Conservation (phyloP, 2,888 invertebrate genomes). For the Cyrtodaria siliqua region DNA sequence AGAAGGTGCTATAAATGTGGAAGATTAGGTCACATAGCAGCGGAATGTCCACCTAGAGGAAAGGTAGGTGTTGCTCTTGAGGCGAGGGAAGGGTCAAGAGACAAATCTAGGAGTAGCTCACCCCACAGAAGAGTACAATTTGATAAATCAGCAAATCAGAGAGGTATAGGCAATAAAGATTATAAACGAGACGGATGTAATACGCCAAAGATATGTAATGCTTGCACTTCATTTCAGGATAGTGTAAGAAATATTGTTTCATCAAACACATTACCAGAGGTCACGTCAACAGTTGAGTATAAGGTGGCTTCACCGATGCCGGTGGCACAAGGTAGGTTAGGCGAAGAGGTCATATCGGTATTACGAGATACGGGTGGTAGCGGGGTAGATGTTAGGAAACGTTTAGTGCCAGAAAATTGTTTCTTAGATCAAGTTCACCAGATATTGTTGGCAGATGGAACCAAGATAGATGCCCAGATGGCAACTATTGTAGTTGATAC, state of each 20-base stretch:
- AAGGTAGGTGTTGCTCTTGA: no score
- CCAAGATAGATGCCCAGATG: slow-evolving; percentile 18
- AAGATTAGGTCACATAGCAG: slow-evolving; percentile 1
- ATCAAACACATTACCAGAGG: neutral
- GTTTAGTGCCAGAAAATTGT: slow-evolving; percentile 20
- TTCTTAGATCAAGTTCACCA: slow-evolving; percentile 26
- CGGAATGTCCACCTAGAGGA: no score
- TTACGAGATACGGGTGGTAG: slow-evolving; percentile 51
- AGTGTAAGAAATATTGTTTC: neutral
- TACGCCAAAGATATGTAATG: slow-evolving; percentile 4
- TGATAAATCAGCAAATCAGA: no score
- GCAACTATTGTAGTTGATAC: slow-evolving; percentile 39
- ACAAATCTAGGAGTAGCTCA: no score
- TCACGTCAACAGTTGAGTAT: neutral
- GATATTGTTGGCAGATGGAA: slow-evolving; percentile 49
- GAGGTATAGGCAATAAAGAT: no score
- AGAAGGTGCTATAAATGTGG: slow-evolving; percentile 19
- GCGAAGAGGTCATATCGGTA: neutral
- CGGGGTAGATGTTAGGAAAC: slow-evolving; percentile 31
- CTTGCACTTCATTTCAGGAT: neutral
- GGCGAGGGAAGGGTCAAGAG: no score
- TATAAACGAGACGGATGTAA: no score
- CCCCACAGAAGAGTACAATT: no score
- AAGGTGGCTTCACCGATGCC: slow-evolving; percentile 2
- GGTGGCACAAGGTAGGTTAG: slow-evolving; percentile 25